phyloP scores from a whole-genome alignment of 2,888 invertebrate genomes.

The Heliconius sara region DNA sequence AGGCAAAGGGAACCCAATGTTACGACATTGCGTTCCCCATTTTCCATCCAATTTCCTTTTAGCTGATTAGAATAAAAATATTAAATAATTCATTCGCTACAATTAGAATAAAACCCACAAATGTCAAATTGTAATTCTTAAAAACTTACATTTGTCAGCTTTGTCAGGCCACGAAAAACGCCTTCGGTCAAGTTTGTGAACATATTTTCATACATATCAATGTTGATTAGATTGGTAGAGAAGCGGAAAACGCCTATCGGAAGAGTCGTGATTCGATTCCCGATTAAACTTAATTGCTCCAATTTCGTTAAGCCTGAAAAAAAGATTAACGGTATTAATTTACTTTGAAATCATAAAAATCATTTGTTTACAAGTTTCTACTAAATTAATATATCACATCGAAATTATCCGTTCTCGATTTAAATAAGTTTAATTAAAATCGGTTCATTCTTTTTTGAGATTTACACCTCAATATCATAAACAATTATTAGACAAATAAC shows the following conservation, averaged over 20 bases:
- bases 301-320: conserved; percentile 45
- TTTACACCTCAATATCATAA: too few species aligned
- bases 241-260: conserved; percentile 36
- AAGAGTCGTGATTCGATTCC: conserved; percentile 37
- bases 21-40: background rate
- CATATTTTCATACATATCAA: conserved; percentile 49
- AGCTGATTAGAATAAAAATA: too few species aligned
- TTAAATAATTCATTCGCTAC: too few species aligned
- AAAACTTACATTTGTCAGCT: conserved; percentile 42
- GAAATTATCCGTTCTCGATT: too few species aligned
- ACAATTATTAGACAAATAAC: too few species aligned
- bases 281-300: conserved; percentile 46
- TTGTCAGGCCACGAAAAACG: conserved; percentile 40
- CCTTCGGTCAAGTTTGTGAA: conserved; percentile 33
- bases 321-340: conserved; percentile 16
- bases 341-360: background rate
- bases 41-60: background rate
- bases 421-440: too few species aligned
- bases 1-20: background rate
- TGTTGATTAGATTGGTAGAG: conserved; percentile 26
- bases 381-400: too few species aligned
- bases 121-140: too few species aligned
- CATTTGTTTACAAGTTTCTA: too few species aligned
- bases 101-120: too few species aligned
- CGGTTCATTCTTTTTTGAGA: too few species aligned